A percentile compares a stretch with the other conserved stretches of the same genome.
Conservation (phyloP, 2,113 vertebrate genomes). For the Maccullochella peelii region DNA sequence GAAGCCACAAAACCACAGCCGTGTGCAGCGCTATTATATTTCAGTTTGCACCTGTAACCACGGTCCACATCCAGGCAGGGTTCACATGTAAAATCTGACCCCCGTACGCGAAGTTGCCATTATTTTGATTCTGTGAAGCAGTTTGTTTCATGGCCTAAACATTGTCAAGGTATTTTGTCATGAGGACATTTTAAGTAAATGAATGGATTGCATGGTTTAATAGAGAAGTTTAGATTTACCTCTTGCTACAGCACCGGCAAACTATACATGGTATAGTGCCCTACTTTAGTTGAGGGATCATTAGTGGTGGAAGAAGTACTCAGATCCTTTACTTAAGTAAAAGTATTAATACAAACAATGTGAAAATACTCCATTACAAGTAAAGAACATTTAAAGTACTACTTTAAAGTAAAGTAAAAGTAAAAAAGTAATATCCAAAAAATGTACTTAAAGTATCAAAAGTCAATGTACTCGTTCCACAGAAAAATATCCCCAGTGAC, state of each 20-base stretch:
- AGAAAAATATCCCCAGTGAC: neutral
- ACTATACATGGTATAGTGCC: neutral
- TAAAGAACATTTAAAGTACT: neutral
- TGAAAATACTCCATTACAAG: neutral
- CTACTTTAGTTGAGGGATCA: no score
- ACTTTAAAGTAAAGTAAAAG: no score
- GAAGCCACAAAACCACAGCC: constrained; percentile 29
- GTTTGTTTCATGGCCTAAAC: neutral
- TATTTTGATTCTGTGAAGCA: neutral
- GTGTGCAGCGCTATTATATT: neutral
- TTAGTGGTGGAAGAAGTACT: no score
- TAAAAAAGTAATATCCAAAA: neutral
- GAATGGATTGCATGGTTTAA: neutral
- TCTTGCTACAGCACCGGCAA: neutral
- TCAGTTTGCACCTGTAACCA: constrained; percentile 41
- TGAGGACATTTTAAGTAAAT: neutral
- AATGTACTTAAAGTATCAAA: neutral
- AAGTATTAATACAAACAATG: neutral
- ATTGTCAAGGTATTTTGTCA: neutral
- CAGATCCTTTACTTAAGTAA: neutral
- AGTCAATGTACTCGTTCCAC: neutral
- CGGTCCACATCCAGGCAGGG: constrained; percentile 11
- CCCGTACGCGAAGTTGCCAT: neutral
- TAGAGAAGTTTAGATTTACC: neutral
- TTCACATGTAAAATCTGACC: constrained; percentile 8